These are phyloP conservation scores for Myathropa florea DNA, from an alignment of 2,888 invertebrate species.

Conservation along the genomic window DNA sequence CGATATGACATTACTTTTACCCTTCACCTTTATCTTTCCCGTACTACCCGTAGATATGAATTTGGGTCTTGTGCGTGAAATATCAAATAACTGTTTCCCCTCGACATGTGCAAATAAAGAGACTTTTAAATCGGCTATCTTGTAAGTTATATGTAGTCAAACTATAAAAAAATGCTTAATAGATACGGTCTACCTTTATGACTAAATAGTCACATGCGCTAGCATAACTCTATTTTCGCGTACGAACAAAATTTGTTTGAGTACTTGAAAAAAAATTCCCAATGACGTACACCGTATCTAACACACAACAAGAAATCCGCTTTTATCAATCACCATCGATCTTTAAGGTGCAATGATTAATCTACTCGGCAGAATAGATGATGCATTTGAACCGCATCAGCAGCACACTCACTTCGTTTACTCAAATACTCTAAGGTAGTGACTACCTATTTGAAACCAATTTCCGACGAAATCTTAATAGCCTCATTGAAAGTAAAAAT, in stretches of 20 bases:
- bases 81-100: no score
- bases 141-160: no score
- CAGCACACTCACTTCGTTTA: neutral
- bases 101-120: no score
- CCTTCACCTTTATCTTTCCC: no score
- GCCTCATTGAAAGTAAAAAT: neutral
- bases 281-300: neutral
- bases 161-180: no score
- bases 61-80: no score
- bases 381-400: neutral
- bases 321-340: neutral
- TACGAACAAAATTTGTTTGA: neutral
- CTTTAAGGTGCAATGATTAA: neutral
- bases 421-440: neutral
- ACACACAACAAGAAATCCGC: no score
- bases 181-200: no score
- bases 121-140: no score
- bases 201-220: no score
- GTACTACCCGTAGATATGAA: no score
- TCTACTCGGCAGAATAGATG: neutral
- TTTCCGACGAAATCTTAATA: slow-evolving; percentile 15
- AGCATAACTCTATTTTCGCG: neutral
- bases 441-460: neutral
- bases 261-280: neutral
- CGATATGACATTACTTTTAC: no score